Evolutionary conservation across 2,888 invertebrate species (phyloP), one percentile per base, ranked within the genome.

Genomic region (Drosophila meridionalis): DNA sequence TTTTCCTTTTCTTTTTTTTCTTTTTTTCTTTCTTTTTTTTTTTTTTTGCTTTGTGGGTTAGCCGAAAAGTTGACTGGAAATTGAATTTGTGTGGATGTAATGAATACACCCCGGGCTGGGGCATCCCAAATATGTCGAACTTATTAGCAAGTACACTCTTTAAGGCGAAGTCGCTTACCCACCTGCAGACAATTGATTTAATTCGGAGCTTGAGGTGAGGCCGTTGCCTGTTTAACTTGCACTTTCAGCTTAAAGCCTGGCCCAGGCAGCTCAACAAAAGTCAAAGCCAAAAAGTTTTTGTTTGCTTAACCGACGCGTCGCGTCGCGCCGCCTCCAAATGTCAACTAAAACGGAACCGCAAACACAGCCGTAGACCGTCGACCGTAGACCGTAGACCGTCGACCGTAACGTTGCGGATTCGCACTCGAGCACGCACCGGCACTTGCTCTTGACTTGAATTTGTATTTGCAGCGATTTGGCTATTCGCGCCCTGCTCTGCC

Each of bases 391-490:
- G 20, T 20, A 20, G 20, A 20, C 52, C 57, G 28, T 43, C 48
- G 40, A 69, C 66, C 68, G 59, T 68, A 53, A 61, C 67, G 69
- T 63, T 58, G 45, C 59, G 67, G 61, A 62, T 47, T 61, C 57
- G 32, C 75, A 78, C 86, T 87, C 63, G 66, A 82, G 76, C 86
- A 87, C 86, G 90, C 74, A 89, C 57, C 74, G 73, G 68, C 69
- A 83, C 90, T 87, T 83, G 71, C 63, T 63, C 52, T 76, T 68
- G 73, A 52, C 48, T 63, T 71, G 26, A 43, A 63, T 77, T 52
- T 80, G 63, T 42, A 12, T 56, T 56, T 42, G 42, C 42, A 30
- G 67, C 85, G 76, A 52, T 26, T 57, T 40, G 30, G 20, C 45
- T 58, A 32, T 34, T 57, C 20, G 43, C 71, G 58, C 45, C 64